Conservation (phyloP, 2,888 invertebrate genomes). For the Drosophila fungiperda region DNA sequence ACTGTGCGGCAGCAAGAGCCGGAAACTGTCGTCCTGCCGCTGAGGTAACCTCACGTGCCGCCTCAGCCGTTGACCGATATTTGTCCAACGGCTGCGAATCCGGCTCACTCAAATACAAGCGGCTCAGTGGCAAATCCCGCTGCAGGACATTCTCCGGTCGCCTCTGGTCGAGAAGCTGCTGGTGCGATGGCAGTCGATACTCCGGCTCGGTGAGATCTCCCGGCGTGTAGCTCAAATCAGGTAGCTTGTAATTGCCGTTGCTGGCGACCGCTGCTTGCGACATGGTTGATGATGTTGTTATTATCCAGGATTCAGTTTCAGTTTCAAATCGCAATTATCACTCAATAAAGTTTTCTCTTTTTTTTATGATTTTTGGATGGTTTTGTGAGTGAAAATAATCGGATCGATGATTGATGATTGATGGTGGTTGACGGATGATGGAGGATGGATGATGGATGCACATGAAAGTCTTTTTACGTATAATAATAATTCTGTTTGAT, state of each 20-base stretch:
- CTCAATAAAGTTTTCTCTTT: constrained; percentile 1
- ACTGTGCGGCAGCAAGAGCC: constrained; percentile 64
- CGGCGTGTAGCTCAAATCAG: constrained; percentile 85
- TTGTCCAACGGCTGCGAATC: constrained; percentile 23
- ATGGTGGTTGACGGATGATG: constrained; percentile 17
- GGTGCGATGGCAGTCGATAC: constrained; percentile 84
- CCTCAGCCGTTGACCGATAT: constrained; percentile 14
- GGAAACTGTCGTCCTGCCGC: constrained; percentile 65
- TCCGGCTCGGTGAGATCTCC: constrained; percentile 86
- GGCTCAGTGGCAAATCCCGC: constrained; percentile 78
- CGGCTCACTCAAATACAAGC: constrained; percentile 77
- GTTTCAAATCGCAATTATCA: constrained; percentile 3
- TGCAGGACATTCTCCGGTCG: constrained; percentile 66
- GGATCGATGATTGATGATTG: constrained; percentile 17
- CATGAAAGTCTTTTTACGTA: constrained; percentile 4
- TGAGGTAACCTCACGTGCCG: constrained; percentile 28
- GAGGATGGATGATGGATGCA: constrained; percentile 7
- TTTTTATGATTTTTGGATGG: background rate
- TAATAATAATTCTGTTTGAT: background rate
- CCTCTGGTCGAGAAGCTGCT: constrained; percentile 79
- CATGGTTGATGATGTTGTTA: constrained; percentile 46
- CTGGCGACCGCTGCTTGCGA: constrained; percentile 59
- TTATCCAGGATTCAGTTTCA: constrained; percentile 4
- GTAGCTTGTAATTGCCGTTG: constrained; percentile 37
- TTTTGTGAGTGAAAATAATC: background rate